Percentiles rank a stretch among this genome's conserved stretches.
Evolutionary conservation across 2,797 vertebrate genomes (phyloP).

Genomic region (Pangasius sanitwongsei): DNA sequence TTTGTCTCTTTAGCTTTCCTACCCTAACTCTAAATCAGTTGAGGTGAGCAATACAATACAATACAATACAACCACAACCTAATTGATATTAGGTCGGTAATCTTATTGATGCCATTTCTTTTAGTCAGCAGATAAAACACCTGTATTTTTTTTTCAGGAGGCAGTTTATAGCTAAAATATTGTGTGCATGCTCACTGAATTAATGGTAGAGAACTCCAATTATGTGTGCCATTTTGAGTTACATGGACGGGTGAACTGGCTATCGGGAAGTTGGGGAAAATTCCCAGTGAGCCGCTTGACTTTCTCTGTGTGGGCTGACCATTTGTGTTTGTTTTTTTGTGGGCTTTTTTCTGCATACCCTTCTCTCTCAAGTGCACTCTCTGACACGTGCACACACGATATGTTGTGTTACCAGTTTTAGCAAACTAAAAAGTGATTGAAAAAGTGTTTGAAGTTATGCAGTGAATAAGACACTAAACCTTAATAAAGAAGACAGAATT

Average conservation of each 20-base stretch:
- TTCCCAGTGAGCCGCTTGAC: background rate
- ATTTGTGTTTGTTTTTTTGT: background rate
- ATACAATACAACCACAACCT: background rate
- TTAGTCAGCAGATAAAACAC: background rate
- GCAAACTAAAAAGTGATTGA: background rate
- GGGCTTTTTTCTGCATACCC: background rate
- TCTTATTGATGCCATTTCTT: background rate
- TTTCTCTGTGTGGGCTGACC: background rate
- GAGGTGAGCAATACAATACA: background rate
- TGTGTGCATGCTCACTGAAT: background rate
- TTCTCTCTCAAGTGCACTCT: no score
- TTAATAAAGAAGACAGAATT: background rate
- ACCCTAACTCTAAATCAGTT: slow-evolving; percentile 12
- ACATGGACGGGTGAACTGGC: background rate
- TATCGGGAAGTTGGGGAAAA: background rate
- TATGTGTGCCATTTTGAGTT: background rate
- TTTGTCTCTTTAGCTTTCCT: slow-evolving; percentile 8
- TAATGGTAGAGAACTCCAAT: background rate
- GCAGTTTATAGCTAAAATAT: slow-evolving; percentile 2
- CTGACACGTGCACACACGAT: background rate
- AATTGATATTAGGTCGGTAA: background rate
- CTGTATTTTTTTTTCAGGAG: background rate
- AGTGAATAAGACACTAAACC: background rate
- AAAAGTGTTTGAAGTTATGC: background rate
- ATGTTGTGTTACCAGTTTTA: background rate